A percentile compares a stretch with the other conserved stretches of the same genome.
Evolutionary conservation across 2,888 invertebrate species (phyloP).

Genomic region (Tolmerus cingulatus): DNA sequence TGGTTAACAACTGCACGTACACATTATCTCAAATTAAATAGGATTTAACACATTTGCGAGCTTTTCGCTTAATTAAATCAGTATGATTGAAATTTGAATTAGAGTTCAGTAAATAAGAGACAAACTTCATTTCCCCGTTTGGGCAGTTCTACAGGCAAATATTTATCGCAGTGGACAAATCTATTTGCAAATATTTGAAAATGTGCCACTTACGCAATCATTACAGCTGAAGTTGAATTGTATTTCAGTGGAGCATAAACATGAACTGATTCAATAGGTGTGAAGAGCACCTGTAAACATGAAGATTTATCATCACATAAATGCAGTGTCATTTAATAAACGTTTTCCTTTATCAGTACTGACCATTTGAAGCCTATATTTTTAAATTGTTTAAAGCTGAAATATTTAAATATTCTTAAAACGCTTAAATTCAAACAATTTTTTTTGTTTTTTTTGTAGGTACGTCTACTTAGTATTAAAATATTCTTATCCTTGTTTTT

Average conservation of each 20-base stretch:
- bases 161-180: neutral
- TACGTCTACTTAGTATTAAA: too few relatives aligned
- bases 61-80: neutral
- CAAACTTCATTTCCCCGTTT: neutral
- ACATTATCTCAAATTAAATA: neutral
- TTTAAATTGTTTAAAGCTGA: neutral
- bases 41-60: neutral
- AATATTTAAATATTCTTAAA: neutral
- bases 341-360: neutral
- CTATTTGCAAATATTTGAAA: neutral
- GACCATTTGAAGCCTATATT: neutral
- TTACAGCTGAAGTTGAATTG: neutral
- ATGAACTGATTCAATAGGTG: neutral
- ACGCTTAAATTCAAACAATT: too few relatives aligned
- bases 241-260: neutral
- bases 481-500: too few relatives aligned
- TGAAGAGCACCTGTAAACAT: neutral
- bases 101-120: neutral
- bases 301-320: neutral
- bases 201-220: neutral
- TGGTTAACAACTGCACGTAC: neutral
- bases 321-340: neutral
- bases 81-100: neutral
- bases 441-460: too few relatives aligned
- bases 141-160: neutral